Evolutionary conservation across 2,888 invertebrate genomes (phyloP).

Genomic region (Papilio elwesi): DNA sequence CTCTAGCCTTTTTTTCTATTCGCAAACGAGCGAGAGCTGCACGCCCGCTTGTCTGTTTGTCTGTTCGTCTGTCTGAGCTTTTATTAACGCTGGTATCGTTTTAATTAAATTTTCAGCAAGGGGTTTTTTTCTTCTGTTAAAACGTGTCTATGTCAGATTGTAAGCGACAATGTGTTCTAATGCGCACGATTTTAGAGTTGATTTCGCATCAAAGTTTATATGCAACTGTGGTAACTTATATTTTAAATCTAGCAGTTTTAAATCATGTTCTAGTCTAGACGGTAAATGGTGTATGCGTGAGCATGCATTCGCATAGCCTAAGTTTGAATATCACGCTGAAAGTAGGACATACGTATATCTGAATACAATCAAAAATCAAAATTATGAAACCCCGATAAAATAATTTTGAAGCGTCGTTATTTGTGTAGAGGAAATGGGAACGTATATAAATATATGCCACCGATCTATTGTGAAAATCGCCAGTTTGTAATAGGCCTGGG

Average conservation of each 20-base stretch:
- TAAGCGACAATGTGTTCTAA: background rate
- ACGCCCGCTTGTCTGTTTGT: slow-evolving; percentile 23
- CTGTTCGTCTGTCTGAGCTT: slow-evolving; percentile 29
- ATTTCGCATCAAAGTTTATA: background rate
- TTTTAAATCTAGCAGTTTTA: slow-evolving; percentile 13
- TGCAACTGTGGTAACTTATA: slow-evolving; percentile 14
- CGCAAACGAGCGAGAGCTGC: slow-evolving; percentile 25
- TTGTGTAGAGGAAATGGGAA: too few relatives aligned
- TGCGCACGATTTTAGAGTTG: background rate
- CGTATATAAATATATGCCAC: too few relatives aligned
- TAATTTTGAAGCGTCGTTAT: too few relatives aligned
- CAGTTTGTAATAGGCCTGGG: too few relatives aligned
- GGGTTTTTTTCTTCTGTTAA: slow-evolving; percentile 12
- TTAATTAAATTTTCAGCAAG: slow-evolving; percentile 35
- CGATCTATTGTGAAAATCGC: too few relatives aligned
- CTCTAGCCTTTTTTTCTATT: slow-evolving; percentile 27
- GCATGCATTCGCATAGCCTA: background rate
- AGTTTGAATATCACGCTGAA: background rate
- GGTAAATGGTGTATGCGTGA: background rate
- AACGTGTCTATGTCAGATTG: background rate
- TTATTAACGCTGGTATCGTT: slow-evolving; percentile 29
- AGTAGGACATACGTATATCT: too few relatives aligned
- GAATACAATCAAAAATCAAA: too few relatives aligned
- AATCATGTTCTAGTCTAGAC: slow-evolving; percentile 20
- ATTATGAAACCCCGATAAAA: too few relatives aligned